Evolutionary conservation across 1,140 invertebrate species (phyloP).

Genomic region (Andrena cerasifolii): DNA sequence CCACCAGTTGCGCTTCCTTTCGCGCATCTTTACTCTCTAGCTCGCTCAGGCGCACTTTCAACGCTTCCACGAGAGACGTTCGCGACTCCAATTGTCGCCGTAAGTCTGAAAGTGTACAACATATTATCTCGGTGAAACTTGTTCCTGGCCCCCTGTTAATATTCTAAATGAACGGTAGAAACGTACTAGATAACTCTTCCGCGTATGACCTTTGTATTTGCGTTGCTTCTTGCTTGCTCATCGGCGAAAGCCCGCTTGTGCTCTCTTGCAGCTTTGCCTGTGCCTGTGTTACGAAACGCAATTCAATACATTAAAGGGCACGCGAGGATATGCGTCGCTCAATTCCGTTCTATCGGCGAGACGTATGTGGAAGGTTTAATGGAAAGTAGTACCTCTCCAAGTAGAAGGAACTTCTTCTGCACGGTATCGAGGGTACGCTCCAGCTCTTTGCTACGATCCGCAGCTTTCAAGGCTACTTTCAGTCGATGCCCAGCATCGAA

Average conservation of each 20-base stretch:
- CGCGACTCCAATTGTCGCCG: slow-evolving; percentile 79
- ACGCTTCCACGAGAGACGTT: slow-evolving; percentile 77
- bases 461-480: slow-evolving; percentile 82
- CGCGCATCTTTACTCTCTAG: slow-evolving; percentile 80
- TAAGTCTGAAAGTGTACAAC: slow-evolving; percentile 66
- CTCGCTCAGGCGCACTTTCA: slow-evolving; percentile 77
- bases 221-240: slow-evolving; percentile 73
- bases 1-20: slow-evolving; percentile 80
- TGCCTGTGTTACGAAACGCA: slow-evolving; percentile 61
- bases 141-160: not conserved
- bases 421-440: slow-evolving; percentile 81
- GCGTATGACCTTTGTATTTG: slow-evolving; percentile 76
- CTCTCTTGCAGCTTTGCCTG: slow-evolving; percentile 76
- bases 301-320: slow-evolving; percentile 1
- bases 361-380: not conserved
- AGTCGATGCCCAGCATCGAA: slow-evolving; percentile 83
- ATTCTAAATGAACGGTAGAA: slow-evolving; percentile 5
- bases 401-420: slow-evolving; percentile 82
- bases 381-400: slow-evolving; percentile 80
- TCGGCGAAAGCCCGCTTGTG: slow-evolving; percentile 68
- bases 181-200: slow-evolving; percentile 77
- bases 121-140: slow-evolving; percentile 1
- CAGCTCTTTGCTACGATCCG: slow-evolving; percentile 82
- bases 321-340: too few relatives aligned
- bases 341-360: too few relatives aligned